Evolutionary conservation across 1,140 invertebrate species (phyloP).

Genomic region (Patella vulgata): DNA sequence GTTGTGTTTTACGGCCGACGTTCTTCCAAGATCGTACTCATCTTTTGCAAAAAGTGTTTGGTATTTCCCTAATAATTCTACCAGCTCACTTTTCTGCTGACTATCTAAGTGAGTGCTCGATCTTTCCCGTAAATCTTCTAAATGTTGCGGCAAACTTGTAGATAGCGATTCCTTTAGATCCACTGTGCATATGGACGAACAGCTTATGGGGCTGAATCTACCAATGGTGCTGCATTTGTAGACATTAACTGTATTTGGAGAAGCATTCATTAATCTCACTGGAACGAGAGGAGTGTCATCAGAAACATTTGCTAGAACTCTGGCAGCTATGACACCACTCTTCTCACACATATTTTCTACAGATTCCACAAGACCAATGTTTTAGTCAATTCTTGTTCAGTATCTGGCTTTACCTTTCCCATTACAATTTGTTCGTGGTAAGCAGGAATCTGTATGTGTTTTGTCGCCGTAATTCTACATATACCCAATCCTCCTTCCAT

Average conservation of each 20-base stretch:
- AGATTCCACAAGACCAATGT: too few species aligned
- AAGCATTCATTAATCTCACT: conserved; percentile 9
- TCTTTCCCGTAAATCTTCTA: conserved; percentile 20
- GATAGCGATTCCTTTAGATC: background rate
- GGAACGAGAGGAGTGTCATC: background rate
- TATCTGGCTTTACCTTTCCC: too few species aligned
- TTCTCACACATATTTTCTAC: conserved; percentile 7
- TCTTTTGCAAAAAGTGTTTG: conserved; percentile 26
- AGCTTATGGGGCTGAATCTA: background rate
- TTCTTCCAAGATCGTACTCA: conserved; percentile 18
- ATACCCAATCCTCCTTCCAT: conserved; percentile 16
- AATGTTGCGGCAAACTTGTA: too few species aligned
- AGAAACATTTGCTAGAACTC: too few species aligned
- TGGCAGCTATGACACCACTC: conserved; percentile 3
- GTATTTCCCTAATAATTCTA: conserved; percentile 15
- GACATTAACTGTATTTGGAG: background rate
- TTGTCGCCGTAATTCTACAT: conserved; percentile 11
- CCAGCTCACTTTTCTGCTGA: conserved; percentile 1
- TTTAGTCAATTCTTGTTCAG: too few species aligned
- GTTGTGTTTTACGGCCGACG: conserved; percentile 16
- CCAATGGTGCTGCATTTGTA: conserved; percentile 17
- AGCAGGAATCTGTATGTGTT: conserved; percentile 12
- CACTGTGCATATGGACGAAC: background rate
- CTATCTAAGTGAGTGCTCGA: too few species aligned
- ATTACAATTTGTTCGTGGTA: conserved; percentile 6